Evolutionary conservation across 1,140 invertebrate species (phyloP), one percentile per base, ranked within the genome.

Genomic region (Centruroides vittatus): DNA sequence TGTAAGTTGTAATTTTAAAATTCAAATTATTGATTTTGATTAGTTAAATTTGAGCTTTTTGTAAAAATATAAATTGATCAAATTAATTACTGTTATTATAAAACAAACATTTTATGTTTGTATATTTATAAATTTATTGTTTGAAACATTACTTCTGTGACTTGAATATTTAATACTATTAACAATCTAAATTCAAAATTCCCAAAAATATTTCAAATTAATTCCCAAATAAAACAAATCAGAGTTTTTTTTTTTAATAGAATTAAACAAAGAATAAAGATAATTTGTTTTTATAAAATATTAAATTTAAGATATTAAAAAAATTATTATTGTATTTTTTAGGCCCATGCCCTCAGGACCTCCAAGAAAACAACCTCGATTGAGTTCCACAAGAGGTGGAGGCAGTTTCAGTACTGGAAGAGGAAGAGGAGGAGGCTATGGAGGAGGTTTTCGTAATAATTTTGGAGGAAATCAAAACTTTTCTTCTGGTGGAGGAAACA

Each of bases 31-130:
- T 11, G 46, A 12, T 57, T 57, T 57, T 10, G 51, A 3, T 80
- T 81, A 4, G 72, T 80, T 3, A 49, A 65, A 67, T 54, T 70
- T 60, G 58, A 70, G 62, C 8, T 76, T 46, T 3, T 47, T 47
- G 50, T 47, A 9, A 48, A 51, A 59, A 35, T 13, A 12, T 46
- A 46, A 10, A 47, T 8, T 47, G 11, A 0, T 23, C 34, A 35
- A 13, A 5, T 4, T 10, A 12, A 36, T 34, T 34, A 49, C 10
- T 34, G 13, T 57, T 12, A 47, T 35, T 10, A 50, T 53, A 34
- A 5, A 51, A 34, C n/a, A 64, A 13, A 55, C 53, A 60, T 51
- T 51, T 7, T 47, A 1, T 10, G 34, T 35, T 51, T 34, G 1
- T 10, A 55, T 9, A 55, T 9, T 55, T 23, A 55, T 55, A 9